Evolutionary conservation across 2,113 vertebrate genomes (phyloP).

Genomic region (Varanus komodoensis): DNA sequence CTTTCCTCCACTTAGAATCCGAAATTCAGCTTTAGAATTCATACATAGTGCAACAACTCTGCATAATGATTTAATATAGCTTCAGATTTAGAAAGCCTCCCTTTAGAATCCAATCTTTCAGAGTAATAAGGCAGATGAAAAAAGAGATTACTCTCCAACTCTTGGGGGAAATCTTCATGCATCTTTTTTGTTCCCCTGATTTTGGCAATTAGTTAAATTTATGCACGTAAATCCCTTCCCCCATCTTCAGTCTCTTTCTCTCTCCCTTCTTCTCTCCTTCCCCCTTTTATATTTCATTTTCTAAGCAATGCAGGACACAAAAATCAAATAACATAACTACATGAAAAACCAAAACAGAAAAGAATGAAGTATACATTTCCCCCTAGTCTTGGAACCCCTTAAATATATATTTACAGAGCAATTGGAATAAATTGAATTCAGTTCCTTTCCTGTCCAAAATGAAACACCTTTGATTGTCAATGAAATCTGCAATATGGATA

Average conservation of each 20-base stretch:
- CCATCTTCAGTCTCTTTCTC: not conserved
- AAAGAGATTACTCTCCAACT: conserved; percentile 27
- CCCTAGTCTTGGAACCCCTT: not conserved
- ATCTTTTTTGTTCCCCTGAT: not conserved
- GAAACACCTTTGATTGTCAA: not conserved
- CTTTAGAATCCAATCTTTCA: not conserved
- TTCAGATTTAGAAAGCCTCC: not conserved
- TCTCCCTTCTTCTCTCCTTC: not conserved
- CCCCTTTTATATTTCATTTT: conserved; percentile 9
- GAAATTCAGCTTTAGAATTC: conserved; percentile 18
- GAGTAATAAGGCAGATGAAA: conserved; percentile 23
- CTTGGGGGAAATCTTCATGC: conserved; percentile 1
- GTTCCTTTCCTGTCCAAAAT: not conserved
- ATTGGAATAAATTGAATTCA: conserved; percentile 4
- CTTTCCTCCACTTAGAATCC: not conserved
- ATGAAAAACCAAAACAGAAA: not conserved
- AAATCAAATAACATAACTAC: not conserved
- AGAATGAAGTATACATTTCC: not conserved
- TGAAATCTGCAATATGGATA: not conserved
- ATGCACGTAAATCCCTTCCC: conserved; percentile 8
- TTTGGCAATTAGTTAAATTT: conserved; percentile 34
- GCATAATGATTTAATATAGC: conserved; percentile 27
- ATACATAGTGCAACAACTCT: not conserved
- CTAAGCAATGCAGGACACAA: conserved; percentile 16
- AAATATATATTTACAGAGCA: not conserved